Conservation (phyloP, 2,113 vertebrate genomes). For the Lophochroa leadbeateri region DNA sequence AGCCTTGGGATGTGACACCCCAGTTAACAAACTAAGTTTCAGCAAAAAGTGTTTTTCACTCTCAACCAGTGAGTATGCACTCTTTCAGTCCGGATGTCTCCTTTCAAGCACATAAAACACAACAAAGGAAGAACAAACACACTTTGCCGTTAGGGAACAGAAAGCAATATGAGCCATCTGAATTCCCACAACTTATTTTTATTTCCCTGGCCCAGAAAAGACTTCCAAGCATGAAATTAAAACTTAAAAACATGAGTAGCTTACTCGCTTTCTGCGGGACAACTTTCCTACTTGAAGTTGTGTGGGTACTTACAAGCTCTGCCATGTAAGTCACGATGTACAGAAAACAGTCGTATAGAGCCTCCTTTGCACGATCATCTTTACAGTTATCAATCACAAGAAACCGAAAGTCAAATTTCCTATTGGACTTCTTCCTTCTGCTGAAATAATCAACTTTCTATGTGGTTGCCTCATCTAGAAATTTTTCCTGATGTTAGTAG, state of each 20-base stretch:
- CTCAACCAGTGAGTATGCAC: rapidly evolving
- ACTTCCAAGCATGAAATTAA: background rate
- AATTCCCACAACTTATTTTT: background rate
- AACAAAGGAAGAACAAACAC: background rate
- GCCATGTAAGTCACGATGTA: rapidly evolving
- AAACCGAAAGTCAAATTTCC: background rate
- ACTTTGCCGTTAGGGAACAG: background rate
- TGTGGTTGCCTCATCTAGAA: background rate
- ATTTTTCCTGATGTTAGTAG: constrained; percentile 6
- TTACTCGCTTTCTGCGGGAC: background rate
- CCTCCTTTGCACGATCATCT: background rate
- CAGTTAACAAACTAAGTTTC: background rate
- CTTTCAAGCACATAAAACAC: background rate
- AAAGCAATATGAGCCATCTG: background rate
- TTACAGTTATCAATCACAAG: background rate
- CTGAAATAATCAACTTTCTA: background rate
- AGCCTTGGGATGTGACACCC: background rate
- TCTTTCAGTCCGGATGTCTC: background rate
- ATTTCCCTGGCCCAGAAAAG: background rate
- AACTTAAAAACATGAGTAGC: background rate
- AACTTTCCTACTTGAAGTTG: background rate
- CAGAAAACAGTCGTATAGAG: background rate
- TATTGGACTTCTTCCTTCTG: background rate
- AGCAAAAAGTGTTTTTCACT: background rate
- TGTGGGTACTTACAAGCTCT: background rate